Percentiles rank a stretch among this genome's conserved stretches.
Conservation (phyloP, 2,797 vertebrate genomes). For the Agapornis canus region DNA sequence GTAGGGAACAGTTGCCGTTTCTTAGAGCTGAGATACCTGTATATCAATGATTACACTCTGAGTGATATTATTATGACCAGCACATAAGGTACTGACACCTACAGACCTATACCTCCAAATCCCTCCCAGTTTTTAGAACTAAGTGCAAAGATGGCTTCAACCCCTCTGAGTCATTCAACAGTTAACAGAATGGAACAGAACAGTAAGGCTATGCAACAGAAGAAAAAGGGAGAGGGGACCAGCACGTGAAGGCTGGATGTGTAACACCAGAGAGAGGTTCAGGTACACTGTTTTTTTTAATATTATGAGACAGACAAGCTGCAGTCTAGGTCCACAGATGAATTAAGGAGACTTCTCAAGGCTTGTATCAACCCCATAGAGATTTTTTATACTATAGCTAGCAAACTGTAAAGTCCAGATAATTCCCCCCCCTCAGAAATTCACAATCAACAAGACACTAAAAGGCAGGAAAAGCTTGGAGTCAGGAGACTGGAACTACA, state of each 20-base stretch:
- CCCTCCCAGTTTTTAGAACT: background rate
- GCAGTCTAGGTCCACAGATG: background rate
- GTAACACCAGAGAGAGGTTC: background rate
- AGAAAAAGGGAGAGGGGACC: background rate
- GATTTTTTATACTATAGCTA: background rate
- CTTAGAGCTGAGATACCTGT: background rate
- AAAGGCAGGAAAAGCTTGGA: background rate
- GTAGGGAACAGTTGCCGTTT: background rate
- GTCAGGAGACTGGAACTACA: background rate
- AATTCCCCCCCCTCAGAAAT: accelerated
- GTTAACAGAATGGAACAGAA: background rate
- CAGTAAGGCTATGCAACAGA: background rate
- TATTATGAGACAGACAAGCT: background rate
- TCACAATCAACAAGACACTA: background rate
- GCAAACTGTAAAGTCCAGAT: background rate
- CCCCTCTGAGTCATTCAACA: background rate
- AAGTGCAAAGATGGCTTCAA: background rate
- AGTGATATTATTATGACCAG: background rate
- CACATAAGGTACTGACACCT: background rate
- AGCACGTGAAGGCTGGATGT: background rate
- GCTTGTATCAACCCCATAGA: background rate
- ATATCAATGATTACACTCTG: background rate
- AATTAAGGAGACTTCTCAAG: background rate
- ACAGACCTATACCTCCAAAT: background rate
- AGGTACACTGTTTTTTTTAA: background rate